These are phyloP conservation scores for Otus scops DNA, from an alignment of 2,797 vertebrate species.

Conservation along the genomic window DNA sequence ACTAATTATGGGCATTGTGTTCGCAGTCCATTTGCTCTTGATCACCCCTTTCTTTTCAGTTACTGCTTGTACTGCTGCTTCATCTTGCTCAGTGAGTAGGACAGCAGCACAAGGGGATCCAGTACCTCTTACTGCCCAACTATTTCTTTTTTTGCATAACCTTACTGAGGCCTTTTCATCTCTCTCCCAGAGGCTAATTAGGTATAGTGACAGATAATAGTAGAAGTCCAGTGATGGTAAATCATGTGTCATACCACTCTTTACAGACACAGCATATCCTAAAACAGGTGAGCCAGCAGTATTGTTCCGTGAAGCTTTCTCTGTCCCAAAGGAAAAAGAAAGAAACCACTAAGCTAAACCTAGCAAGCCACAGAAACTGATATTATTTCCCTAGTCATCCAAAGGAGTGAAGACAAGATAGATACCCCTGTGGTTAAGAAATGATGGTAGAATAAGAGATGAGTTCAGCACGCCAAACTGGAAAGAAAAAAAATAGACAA, in stretches of 20 bases:
- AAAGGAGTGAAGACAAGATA: not conserved
- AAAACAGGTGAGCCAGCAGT: not conserved
- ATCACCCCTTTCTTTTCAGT: constrained; percentile 15
- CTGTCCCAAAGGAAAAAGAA: not conserved
- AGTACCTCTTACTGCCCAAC: not conserved
- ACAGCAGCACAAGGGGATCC: not conserved
- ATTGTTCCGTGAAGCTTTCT: not conserved
- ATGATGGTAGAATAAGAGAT: not conserved
- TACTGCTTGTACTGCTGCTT: not conserved
- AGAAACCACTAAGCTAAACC: not conserved
- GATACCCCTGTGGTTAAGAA: not conserved
- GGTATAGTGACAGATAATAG: not conserved
- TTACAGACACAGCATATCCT: not conserved
- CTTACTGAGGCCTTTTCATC: not conserved
- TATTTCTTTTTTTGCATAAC: not conserved
- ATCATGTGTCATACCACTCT: not conserved
- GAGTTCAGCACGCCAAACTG: not conserved
- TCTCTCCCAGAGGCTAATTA: not conserved
- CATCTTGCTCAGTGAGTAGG: not conserved
- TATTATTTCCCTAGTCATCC: not conserved
- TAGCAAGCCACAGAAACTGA: not conserved
- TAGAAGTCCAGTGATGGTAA: not conserved
- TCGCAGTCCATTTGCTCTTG: not conserved
- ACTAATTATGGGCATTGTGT: constrained; percentile 35
- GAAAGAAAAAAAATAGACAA: not conserved